Evolutionary conservation across 2,113 vertebrate species (phyloP).

Genomic region (Halcyon senegalensis): DNA sequence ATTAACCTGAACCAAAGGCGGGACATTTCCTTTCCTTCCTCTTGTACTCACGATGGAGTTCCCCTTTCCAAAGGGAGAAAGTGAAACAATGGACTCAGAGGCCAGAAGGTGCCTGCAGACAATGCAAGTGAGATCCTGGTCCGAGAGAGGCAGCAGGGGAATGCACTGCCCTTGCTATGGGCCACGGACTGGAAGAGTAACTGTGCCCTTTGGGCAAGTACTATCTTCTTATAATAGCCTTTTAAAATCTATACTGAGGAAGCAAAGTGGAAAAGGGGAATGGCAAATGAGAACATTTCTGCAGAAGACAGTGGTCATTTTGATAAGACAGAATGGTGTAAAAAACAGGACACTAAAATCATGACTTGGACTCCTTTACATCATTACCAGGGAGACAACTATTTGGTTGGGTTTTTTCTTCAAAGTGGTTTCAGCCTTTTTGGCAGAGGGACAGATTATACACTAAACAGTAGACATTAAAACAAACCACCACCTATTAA

Average conservation of each 20-base stretch:
- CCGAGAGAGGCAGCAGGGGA: background rate
- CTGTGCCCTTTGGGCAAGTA: background rate
- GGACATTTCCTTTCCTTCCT: background rate
- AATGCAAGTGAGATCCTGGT: background rate
- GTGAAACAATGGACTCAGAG: background rate
- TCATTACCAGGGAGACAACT: background rate
- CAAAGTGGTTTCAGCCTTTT: background rate
- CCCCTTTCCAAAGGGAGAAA: background rate
- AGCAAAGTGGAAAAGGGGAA: background rate
- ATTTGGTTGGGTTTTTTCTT: background rate
- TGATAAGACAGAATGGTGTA: background rate
- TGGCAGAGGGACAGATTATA: background rate
- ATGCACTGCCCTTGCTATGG: background rate
- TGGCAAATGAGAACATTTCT: background rate
- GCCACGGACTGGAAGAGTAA: background rate
- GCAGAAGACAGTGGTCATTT: background rate
- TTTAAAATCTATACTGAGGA: background rate
- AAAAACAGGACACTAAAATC: background rate
- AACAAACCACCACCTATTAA: background rate
- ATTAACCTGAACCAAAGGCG: background rate
- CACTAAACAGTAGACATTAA: background rate
- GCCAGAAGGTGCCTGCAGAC: background rate
- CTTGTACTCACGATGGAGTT: background rate
- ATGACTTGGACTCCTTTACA: background rate
- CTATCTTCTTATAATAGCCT: background rate